These are phyloP conservation scores for Rhinatrema bivittatum DNA, from an alignment of 2,797 vertebrate genomes.

Conservation along the genomic window DNA sequence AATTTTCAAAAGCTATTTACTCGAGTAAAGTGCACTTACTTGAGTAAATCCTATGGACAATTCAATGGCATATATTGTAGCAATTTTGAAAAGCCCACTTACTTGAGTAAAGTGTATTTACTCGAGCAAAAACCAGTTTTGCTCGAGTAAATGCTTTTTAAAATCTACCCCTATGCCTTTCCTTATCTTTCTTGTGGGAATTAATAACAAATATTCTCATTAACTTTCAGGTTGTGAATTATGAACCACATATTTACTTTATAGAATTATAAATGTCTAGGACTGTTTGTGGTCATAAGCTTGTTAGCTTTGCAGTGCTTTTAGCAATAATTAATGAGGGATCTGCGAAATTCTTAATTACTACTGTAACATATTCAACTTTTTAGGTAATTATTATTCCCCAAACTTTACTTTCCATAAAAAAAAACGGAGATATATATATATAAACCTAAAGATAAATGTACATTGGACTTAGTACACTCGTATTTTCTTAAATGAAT, in stretches of 20 bases:
- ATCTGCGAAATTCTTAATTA: conserved; percentile 14
- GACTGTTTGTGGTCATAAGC: conserved; percentile 13
- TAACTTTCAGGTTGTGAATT: conserved; percentile 49
- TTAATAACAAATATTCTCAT: conserved; percentile 58
- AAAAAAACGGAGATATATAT: no score
- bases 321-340: conserved; percentile 9
- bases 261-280: conserved; percentile 46
- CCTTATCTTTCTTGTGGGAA: conserved; percentile 57
- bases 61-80: no score
- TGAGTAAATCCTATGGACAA: no score
- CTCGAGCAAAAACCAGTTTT: no score
- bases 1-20: no score
- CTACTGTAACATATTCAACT: conserved; percentile 1
- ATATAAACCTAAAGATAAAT: conserved; percentile 1
- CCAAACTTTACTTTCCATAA: conserved; percentile 4
- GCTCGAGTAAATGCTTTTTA: no score
- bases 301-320: conserved; percentile 13
- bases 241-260: conserved; percentile 43
- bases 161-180: no score
- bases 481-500: conserved; percentile 8
- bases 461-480: conserved; percentile 1
- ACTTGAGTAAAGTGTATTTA: no score
- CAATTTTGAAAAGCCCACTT: no score
- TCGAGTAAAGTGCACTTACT: no score
- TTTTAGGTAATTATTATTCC: conserved; percentile 10